Base-by-base conservation (phyloP, 2,797 vertebrate genomes). In the Mormyrus proboscirostris region DNA sequence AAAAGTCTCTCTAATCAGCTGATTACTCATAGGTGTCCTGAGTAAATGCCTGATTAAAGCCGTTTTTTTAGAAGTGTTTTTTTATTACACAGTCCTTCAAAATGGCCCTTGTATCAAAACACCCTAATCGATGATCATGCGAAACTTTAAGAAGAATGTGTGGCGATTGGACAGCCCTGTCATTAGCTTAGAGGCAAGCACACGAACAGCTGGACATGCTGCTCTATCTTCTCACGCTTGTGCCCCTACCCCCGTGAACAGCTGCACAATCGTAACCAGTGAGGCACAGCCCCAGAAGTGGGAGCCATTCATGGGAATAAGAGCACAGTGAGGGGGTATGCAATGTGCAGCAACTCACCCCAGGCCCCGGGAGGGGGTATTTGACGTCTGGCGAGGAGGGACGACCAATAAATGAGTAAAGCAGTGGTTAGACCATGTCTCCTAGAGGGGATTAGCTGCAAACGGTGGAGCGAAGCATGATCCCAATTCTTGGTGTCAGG, bases 401-500 rank as follows among this genome's bases (percentile, higher is more conserved):
- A 22, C 50, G n/a, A 62, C 14, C 22, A 14, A 88, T 82, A 88
- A 84, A 88, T 33, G 69, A 90, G 38, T 29, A 83, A 84, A 62
- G 12, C 86, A 49, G 89, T 53, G 89, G 69, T 73, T 79, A 87
- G 84, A 87, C 53, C 65, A 49, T 83, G 62, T 69, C 73, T 88
- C 86, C 89, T 82, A 55, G 12, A 50, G 86, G 86, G 89, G 87
- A 90, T 88, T 88, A 84, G 22, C 50, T 90, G 82, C 82, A 90
- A 90, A 90, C 62, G 86, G 86, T 9, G 49, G 51, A 38, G 69
- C 55, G 86, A 88, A 55, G 55, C 73, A 83, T 33, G 86, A 88
- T 88, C 89, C 89, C 55, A 55, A 88, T 90, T 90, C 53, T 87
- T 65, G 51, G 86, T 90, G 86, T 90, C 86, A 88, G 89, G 89